Evolutionary conservation across 2,797 vertebrate species (phyloP).

Genomic region (Manis crassicaudata): DNA sequence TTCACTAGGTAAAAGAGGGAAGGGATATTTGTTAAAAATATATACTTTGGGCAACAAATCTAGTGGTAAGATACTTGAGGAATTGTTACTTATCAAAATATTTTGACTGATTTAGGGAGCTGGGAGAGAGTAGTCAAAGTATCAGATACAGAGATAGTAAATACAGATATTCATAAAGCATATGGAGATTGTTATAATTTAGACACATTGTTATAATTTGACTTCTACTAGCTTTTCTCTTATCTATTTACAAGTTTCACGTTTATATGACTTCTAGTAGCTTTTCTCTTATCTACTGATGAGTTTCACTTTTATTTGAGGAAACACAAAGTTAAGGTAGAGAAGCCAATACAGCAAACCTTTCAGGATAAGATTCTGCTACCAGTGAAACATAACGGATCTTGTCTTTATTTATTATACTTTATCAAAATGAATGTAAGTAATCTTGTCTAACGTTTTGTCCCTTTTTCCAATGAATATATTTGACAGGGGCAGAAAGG

Average conservation of each 20-base stretch:
- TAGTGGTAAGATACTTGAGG: neutral
- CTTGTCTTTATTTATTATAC: slow-evolving; percentile 80
- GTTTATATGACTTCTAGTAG: too few species aligned
- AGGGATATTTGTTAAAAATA: neutral
- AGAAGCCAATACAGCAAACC: neutral
- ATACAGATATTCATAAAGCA: neutral
- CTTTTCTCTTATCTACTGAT: too few species aligned
- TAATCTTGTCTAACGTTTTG: slow-evolving; percentile 71
- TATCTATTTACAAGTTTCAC: slow-evolving; percentile 2
- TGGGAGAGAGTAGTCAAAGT: neutral
- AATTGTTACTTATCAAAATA: slow-evolving; percentile 36
- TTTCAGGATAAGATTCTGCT: slow-evolving; percentile 72
- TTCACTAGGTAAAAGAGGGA: slow-evolving; percentile 16
- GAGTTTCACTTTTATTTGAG: too few species aligned
- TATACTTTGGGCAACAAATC: neutral
- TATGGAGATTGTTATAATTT: neutral
- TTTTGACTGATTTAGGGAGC: slow-evolving; percentile 29
- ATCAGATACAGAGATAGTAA: neutral
- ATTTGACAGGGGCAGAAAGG: slow-evolving; percentile 55
- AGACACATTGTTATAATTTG: neutral
- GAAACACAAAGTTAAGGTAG: too few species aligned
- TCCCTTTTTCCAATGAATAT: slow-evolving; percentile 65
- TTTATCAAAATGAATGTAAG: slow-evolving; percentile 80
- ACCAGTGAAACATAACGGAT: slow-evolving; percentile 60
- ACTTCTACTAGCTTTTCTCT: neutral